These are phyloP conservation scores for Amphipyra berbera DNA, from an alignment of 2,888 invertebrate genomes.

Conservation along the genomic window DNA sequence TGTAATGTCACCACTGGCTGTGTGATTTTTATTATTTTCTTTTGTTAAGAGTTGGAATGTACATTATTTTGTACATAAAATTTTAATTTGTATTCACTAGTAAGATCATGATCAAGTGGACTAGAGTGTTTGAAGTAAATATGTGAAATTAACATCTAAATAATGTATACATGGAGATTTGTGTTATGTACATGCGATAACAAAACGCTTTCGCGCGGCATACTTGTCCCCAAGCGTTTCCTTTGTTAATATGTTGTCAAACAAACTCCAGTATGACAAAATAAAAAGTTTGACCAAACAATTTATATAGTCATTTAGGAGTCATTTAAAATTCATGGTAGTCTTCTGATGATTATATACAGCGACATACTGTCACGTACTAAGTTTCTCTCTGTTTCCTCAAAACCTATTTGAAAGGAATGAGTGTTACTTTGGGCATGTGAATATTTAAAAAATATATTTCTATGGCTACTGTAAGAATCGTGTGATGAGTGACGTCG, in stretches of 20 bases:
- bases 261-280: conserved; percentile 25
- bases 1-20: conserved; percentile 54
- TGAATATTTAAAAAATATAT: conserved; percentile 17
- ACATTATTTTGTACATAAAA: conserved; percentile 50
- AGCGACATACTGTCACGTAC: too few species aligned
- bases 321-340: conserved; percentile 48
- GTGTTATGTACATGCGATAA: conserved; percentile 46
- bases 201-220: conserved; percentile 9
- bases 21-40: conserved; percentile 50
- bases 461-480: conserved; percentile 24
- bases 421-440: conserved; percentile 8
- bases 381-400: conserved; percentile 9
- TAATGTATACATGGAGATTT: conserved; percentile 64
- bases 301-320: conserved; percentile 50
- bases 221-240: conserved; percentile 25
- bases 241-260: conserved; percentile 23
- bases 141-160: conserved; percentile 68
- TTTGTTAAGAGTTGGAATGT: conserved; percentile 49
- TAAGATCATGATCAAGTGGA: conserved; percentile 55
- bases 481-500: conserved; percentile 23
- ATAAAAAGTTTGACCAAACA: conserved; percentile 54
- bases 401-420: conserved; percentile 16
- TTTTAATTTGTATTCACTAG: conserved; percentile 41
- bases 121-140: conserved; percentile 64
- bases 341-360: conserved; percentile 28